Base-by-base conservation (phyloP, 2,113 vertebrate genomes). In the Probosciger aterrimus region DNA sequence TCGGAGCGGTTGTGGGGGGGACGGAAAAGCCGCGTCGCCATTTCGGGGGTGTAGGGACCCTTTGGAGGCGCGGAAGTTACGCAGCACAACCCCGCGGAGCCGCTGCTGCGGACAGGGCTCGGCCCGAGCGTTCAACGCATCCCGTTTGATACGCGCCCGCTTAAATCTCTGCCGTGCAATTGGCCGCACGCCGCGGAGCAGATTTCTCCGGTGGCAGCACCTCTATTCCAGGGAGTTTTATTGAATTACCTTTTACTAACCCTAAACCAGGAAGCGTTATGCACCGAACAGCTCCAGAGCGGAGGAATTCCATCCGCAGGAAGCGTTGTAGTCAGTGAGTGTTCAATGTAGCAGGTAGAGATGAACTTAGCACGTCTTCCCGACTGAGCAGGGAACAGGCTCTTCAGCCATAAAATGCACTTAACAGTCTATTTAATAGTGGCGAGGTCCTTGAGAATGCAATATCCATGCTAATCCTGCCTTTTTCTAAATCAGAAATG, bases 351-450 rank as follows among this genome's bases (percentile, higher is more conserved):
- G 98, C 98, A 98, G 95, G 97, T 96, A 97, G 96, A 98, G 97
- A 98, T 97, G 97, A 98, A 97, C 97, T 98, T 97, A 95, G 84
- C 97, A 88, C 85, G 62, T 96, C 97, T 97, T 46, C 94, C 93
- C 93, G 97, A 92, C 97, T 95, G 97, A 98, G 95, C 97, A 68
- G 97, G 93, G 97, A 98, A 98, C 96, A 97, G 97, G 92, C 97
- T 97, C 97, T 94, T 95, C 96, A 96, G 98, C 97, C 97, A 98
- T 98, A 98, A 98, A 98, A 98, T 97, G 98, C 97, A 98, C 98
- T 98, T 98, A 98, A 98, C 98, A 98, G 97, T 97, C 98, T 98
- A 98, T 98, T 98, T 98, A 98, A 98, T 98, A 97, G 98, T 97
- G 97, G 97, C 10, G 89, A 98, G 98, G 97, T 97, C 98, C 98